Evolutionary conservation across 2,113 vertebrate genomes (phyloP).

Genomic region (Sylvilagus bachmani): DNA sequence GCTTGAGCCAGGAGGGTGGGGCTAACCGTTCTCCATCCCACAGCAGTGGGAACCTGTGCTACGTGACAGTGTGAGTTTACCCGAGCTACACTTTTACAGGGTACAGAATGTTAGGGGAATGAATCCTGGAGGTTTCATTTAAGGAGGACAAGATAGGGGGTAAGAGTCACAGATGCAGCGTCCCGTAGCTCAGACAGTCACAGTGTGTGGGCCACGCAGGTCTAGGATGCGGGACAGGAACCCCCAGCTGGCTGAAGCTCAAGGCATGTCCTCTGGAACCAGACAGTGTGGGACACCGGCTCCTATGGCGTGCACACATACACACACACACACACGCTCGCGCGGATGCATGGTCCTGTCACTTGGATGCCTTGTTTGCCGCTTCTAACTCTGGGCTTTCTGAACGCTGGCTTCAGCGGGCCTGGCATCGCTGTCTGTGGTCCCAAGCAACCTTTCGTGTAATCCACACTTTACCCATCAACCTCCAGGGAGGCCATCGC

Average conservation of each 20-base stretch:
- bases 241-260: neutral
- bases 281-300: too few species aligned
- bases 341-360: neutral
- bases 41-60: neutral
- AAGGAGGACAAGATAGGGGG: neutral
- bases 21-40: accelerated
- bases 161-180: accelerated
- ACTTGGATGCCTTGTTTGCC: neutral
- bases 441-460: neutral
- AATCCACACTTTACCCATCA: neutral
- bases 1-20: neutral
- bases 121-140: neutral
- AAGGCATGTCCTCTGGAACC: neutral
- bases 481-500: neutral
- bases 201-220: too few species aligned
- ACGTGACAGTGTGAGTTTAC: neutral
- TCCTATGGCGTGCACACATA: neutral
- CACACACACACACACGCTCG: neutral
- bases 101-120: too few species aligned
- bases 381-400: neutral
- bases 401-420: neutral
- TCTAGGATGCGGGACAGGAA: neutral
- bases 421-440: neutral
- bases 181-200: neutral
- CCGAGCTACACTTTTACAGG: neutral